A percentile compares a stretch with the other conserved stretches of the same genome.
Evolutionary conservation across 2,888 invertebrate genomes (phyloP).

Genomic region (Plutella xylostella): DNA sequence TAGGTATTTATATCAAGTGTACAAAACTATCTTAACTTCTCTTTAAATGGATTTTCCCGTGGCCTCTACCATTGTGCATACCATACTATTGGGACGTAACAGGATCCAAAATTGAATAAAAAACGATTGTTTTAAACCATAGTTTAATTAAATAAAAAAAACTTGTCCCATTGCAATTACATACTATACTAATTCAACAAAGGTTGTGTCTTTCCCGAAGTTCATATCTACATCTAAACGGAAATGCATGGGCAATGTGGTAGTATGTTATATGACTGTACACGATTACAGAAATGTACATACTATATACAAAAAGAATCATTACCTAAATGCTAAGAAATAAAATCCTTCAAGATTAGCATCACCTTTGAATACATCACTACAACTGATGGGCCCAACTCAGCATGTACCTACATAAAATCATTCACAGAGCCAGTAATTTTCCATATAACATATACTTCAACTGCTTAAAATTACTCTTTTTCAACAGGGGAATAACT

Average conservation of each 20-base stretch:
- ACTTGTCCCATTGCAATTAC: slow-evolving; percentile 35
- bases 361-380: slow-evolving; percentile 27
- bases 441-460: slow-evolving; percentile 28
- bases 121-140: too few species aligned
- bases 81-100: too few species aligned
- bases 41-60: too few species aligned
- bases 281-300: slow-evolving; percentile 28
- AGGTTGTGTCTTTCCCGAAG: slow-evolving; percentile 25
- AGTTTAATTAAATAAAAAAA: slow-evolving; percentile 52
- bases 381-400: slow-evolving; percentile 23
- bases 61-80: too few species aligned
- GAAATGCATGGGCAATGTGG: slow-evolving; percentile 30
- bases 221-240: slow-evolving; percentile 32
- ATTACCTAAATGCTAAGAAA: slow-evolving; percentile 53
- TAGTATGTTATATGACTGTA: slow-evolving; percentile 37
- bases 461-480: slow-evolving; percentile 45
- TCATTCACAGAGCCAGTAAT: slow-evolving; percentile 19
- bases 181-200: slow-evolving; percentile 37
- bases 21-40: too few species aligned
- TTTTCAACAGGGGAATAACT: too few species aligned
- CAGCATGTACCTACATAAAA: slow-evolving; percentile 23
- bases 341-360: slow-evolving; percentile 25
- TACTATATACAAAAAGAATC: slow-evolving; percentile 41
- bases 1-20: too few species aligned
- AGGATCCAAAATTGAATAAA: too few species aligned